Percentiles rank a stretch among this genome's conserved stretches.
phyloP scores from a whole-genome alignment of 2,888 invertebrate genomes.

The Hydriomena furcata region DNA sequence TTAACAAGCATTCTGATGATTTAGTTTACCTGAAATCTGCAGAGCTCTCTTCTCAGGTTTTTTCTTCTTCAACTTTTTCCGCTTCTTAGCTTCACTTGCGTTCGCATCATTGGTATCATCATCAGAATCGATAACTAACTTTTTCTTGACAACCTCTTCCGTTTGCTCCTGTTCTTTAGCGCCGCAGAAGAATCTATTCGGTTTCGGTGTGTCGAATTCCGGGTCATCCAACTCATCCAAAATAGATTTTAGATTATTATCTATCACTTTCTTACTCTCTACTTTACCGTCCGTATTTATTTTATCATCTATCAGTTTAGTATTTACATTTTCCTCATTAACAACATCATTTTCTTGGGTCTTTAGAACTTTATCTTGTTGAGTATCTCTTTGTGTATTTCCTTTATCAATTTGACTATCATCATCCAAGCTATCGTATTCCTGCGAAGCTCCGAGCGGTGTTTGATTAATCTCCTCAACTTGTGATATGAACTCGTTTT shows the following conservation, averaged over 20 bases:
- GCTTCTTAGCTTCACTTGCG: conserved; percentile 42
- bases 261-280: conserved; percentile 14
- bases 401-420: conserved; percentile 17
- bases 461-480: conserved; percentile 27
- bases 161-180: conserved; percentile 30
- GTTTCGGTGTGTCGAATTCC: conserved; percentile 54
- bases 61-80: conserved; percentile 67
- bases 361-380: conserved; percentile 14
- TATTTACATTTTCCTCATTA: conserved; percentile 18
- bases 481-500: conserved; percentile 65
- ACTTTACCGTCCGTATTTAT: neutral
- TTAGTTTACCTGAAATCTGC: conserved; percentile 68
- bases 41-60: conserved; percentile 62
- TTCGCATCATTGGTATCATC: conserved; percentile 53
- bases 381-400: conserved; percentile 10
- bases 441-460: conserved; percentile 34
- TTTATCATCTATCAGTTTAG: neutral
- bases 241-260: conserved; percentile 50
- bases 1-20: no score
- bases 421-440: conserved; percentile 31
- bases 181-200: conserved; percentile 59
- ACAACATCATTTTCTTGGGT: conserved; percentile 2
- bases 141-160: conserved; percentile 52
- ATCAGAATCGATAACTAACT: conserved; percentile 72
- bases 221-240: conserved; percentile 68